A percentile compares a stretch with the other conserved stretches of the same genome.
These are phyloP conservation scores for Zapus hudsonius DNA, from an alignment of 2,113 vertebrate species.

Conservation along the genomic window DNA sequence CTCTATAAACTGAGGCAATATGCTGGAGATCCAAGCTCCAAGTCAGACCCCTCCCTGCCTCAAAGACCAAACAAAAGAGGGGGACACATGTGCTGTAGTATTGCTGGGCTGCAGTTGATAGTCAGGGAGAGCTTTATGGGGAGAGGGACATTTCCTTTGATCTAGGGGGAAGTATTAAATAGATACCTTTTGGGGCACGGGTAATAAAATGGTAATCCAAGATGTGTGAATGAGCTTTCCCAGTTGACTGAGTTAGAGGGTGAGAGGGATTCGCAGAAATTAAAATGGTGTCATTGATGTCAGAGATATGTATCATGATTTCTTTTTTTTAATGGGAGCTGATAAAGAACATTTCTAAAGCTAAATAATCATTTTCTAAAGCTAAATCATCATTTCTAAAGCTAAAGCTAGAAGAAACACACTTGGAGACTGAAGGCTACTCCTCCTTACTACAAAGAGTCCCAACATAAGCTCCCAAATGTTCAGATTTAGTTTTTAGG, in stretches of 20 bases:
- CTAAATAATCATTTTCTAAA: slow-evolving; percentile 12
- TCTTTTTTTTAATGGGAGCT: neutral
- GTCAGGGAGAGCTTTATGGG: neutral
- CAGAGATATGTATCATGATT: neutral
- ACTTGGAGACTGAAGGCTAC: neutral
- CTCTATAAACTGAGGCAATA: neutral
- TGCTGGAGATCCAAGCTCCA: neutral
- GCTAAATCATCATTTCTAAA: neutral
- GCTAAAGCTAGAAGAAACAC: neutral
- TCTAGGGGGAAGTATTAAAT: neutral
- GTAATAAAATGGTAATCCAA: neutral
- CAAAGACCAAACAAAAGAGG: neutral
- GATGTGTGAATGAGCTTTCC: neutral
- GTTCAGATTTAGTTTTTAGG: slow-evolving; percentile 6
- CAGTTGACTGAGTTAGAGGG: neutral
- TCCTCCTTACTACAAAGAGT: neutral
- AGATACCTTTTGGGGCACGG: neutral
- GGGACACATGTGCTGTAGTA: neutral
- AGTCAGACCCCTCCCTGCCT: too few relatives aligned
- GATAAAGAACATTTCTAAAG: neutral
- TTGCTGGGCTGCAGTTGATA: neutral
- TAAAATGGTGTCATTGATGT: neutral
- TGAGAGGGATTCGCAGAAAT: neutral
- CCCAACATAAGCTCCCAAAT: neutral
- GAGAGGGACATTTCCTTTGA: neutral